These are phyloP conservation scores for Manis crassicaudata DNA, from an alignment of 2,797 vertebrate genomes.

Conservation along the genomic window DNA sequence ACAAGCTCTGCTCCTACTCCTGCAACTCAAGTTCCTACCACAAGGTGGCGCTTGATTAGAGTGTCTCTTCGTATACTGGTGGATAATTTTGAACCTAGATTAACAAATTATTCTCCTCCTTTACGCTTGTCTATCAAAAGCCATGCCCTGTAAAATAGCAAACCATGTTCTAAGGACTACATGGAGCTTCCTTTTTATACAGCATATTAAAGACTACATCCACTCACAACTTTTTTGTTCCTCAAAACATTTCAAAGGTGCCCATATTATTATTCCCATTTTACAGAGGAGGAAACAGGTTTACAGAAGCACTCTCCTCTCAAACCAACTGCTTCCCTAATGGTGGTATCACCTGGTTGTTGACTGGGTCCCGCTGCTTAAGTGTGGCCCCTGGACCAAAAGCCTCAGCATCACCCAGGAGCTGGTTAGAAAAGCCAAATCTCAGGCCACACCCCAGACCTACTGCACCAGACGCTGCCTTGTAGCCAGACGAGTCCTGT, in stretches of 20 bases:
- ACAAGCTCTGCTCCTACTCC: not conserved
- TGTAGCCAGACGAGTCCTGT: not conserved
- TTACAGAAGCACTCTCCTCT: not conserved
- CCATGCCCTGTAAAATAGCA: not conserved
- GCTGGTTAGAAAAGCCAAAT: not conserved
- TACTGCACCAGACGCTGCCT: not conserved
- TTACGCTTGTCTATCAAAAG: not conserved
- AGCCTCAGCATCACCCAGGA: not conserved
- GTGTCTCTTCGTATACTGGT: rapidly evolving
- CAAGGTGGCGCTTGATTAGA: slow-evolving; percentile 13
- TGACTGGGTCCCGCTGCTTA: not conserved
- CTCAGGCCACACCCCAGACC: not conserved
- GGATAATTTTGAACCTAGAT: not conserved
- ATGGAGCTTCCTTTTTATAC: not conserved
- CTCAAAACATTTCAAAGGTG: not conserved
- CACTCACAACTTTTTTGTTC: not conserved
- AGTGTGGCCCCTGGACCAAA: not conserved
- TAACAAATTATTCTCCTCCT: not conserved
- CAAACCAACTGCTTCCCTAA: not conserved
- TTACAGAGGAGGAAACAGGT: slow-evolving; percentile 46
- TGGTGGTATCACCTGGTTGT: not conserved
- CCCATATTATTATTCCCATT: not conserved
- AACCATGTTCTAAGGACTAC: not conserved
- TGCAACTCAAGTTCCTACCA: not conserved
- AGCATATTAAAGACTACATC: not conserved